These are phyloP conservation scores for Watsonalla binaria DNA, from an alignment of 2,888 invertebrate species.

Conservation along the genomic window DNA sequence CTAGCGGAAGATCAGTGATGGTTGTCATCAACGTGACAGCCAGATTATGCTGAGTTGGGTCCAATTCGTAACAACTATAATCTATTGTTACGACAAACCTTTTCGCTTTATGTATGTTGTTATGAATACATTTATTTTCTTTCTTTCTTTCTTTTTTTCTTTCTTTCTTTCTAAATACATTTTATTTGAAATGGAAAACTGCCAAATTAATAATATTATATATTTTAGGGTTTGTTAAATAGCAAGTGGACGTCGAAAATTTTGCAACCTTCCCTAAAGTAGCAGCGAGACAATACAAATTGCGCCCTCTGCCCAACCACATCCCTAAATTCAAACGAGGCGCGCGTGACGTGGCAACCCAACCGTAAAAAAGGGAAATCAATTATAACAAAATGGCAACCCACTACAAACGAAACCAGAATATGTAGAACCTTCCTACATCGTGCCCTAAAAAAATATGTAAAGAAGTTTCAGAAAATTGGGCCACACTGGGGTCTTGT, in stretches of 20 bases:
- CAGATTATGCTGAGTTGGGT: no score
- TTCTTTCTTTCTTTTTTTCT: no score
- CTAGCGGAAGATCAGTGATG: no score
- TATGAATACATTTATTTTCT: no score
- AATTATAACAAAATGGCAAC: slow-evolving; percentile 71
- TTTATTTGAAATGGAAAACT: no score
- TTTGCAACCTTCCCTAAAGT: background rate
- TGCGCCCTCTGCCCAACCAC: slow-evolving; percentile 16
- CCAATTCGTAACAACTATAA: no score
- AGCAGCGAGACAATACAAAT: slow-evolving; percentile 8
- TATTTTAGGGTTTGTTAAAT: no score
- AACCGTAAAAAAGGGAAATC: slow-evolving; percentile 73
- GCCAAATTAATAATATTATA: no score
- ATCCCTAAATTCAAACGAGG: slow-evolving; percentile 45
- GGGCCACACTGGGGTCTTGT: slow-evolving; percentile 29
- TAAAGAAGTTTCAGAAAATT: slow-evolving; percentile 18
- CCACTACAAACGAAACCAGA: slow-evolving; percentile 39
- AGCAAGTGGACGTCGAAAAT: background rate
- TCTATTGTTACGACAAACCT: no score
- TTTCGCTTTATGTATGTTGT: no score
- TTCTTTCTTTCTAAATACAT: no score
- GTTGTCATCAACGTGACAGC: no score
- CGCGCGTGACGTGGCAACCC: slow-evolving; percentile 53
- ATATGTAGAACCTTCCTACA: slow-evolving; percentile 32
- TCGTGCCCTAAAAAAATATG: slow-evolving; percentile 17